phyloP scores from a whole-genome alignment of 2,113 vertebrate genomes.

The Cheilinus undulatus region DNA sequence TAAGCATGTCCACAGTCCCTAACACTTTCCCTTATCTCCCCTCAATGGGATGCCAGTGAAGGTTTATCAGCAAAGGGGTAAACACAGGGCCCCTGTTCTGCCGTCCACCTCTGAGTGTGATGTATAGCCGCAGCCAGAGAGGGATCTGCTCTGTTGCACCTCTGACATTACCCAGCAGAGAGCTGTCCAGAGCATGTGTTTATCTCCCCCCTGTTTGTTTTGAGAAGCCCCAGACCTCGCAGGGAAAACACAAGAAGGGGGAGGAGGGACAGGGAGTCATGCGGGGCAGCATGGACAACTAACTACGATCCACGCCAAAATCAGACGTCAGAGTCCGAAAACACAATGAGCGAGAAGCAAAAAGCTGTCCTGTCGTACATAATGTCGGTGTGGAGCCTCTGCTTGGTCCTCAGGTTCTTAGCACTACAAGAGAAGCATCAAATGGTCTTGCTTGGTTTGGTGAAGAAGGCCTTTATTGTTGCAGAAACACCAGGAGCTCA shows the following conservation, averaged over 20 bases:
- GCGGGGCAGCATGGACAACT: constrained; percentile 47
- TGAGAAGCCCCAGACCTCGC: constrained; percentile 80
- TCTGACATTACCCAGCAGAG: constrained; percentile 78
- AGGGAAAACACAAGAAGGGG: constrained; percentile 79
- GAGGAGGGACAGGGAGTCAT: constrained; percentile 69
- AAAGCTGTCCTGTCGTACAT: constrained; percentile 52
- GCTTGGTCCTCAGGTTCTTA: constrained; percentile 50
- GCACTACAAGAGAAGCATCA: no score
- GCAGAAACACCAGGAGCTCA: constrained; percentile 42
- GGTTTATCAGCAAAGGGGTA: constrained; percentile 65
- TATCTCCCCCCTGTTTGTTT: constrained; percentile 84
- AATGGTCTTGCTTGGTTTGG: no score
- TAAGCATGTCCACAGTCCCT: constrained; percentile 8
- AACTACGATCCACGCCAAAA: constrained; percentile 49
- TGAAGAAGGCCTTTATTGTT: constrained; percentile 43
- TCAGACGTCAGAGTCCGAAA: constrained; percentile 55
- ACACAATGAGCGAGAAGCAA: constrained; percentile 51
- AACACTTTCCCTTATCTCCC: constrained; percentile 65
- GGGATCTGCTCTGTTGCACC: constrained; percentile 76
- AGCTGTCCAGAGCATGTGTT: constrained; percentile 78
- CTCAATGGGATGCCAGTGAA: constrained; percentile 45
- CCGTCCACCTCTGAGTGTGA: constrained; percentile 72
- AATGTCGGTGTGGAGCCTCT: constrained; percentile 33
- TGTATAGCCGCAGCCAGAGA: constrained; percentile 71
- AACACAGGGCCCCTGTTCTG: constrained; percentile 65